A percentile compares a stretch with the other conserved stretches of the same genome.
Evolutionary conservation across 2,797 vertebrate species (phyloP).

Genomic region (Coluber constrictor): DNA sequence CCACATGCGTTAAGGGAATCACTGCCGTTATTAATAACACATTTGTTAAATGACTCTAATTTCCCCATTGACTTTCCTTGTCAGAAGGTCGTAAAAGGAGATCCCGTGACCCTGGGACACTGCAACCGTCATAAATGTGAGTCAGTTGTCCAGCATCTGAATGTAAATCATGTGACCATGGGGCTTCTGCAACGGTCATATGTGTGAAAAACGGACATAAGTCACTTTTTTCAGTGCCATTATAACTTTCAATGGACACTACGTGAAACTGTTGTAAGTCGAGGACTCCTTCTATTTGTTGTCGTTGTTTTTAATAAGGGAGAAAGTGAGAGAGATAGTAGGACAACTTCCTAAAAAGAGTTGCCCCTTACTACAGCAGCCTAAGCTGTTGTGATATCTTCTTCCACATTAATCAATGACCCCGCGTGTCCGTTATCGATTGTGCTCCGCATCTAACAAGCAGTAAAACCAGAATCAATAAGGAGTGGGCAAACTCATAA

Average conservation of each 20-base stretch:
- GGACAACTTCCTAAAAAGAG: conserved; percentile 23
- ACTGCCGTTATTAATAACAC: no score
- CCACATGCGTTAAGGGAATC: no score
- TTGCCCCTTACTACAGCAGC: conserved; percentile 43
- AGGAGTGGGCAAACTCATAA: conserved; percentile 46
- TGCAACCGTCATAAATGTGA: not conserved
- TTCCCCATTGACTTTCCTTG: no score
- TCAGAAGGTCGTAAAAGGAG: not conserved
- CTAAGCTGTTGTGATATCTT: conserved; percentile 42
- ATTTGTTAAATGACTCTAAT: no score
- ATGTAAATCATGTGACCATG: no score
- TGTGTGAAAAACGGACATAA: not conserved
- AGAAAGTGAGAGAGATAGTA: not conserved
- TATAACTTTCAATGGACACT: not conserved
- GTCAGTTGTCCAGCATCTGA: not conserved
- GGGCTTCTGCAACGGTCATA: not conserved
- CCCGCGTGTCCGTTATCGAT: conserved; percentile 50
- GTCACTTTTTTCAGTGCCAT: not conserved
- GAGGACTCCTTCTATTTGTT: not conserved
- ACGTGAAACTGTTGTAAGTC: not conserved
- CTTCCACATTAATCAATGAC: conserved; percentile 55
- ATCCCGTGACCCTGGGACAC: not conserved
- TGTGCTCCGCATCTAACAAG: conserved; percentile 38
- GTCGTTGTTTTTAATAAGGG: not conserved
- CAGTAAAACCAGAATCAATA: conserved; percentile 46